These are phyloP conservation scores for Hippocampus abdominalis DNA, from an alignment of 2,113 vertebrate species.

Conservation along the genomic window DNA sequence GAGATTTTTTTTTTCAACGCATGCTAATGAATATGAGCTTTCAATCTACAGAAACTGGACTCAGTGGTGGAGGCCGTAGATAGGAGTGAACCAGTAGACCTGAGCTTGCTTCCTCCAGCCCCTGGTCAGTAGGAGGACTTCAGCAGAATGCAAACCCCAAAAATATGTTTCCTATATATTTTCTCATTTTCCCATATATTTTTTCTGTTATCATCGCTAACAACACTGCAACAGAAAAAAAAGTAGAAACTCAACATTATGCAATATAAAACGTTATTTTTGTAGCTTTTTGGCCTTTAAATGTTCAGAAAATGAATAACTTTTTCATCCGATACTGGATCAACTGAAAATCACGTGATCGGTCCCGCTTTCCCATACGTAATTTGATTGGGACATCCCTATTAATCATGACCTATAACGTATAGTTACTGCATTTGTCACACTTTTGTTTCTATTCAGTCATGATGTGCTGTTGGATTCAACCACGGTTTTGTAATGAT, in stretches of 20 bases:
- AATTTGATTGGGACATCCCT: no score
- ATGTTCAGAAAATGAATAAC: no score
- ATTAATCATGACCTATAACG: not conserved
- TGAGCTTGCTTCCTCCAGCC: slow-evolving; percentile 75
- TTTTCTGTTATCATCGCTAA: no score
- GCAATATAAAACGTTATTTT: no score
- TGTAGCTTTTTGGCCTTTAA: no score
- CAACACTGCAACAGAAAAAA: no score
- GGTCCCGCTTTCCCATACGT: no score
- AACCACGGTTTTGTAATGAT: not conserved
- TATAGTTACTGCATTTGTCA: not conserved
- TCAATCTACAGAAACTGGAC: slow-evolving; percentile 75
- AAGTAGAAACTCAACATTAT: no score
- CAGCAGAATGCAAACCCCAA: not conserved
- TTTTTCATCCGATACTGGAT: no score
- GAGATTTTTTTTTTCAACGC: not conserved
- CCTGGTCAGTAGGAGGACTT: slow-evolving; percentile 71
- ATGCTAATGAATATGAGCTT: not conserved
- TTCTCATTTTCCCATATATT: not conserved
- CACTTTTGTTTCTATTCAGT: not conserved
- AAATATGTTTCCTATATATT: not conserved
- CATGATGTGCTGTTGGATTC: not conserved
- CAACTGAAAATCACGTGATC: no score
- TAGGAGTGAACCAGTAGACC: slow-evolving; percentile 71
- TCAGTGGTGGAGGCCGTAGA: slow-evolving; percentile 72